Evolutionary conservation across 2,113 vertebrate species (phyloP), one percentile per base, ranked within the genome.

Genomic region (Delphinapterus leucas): DNA sequence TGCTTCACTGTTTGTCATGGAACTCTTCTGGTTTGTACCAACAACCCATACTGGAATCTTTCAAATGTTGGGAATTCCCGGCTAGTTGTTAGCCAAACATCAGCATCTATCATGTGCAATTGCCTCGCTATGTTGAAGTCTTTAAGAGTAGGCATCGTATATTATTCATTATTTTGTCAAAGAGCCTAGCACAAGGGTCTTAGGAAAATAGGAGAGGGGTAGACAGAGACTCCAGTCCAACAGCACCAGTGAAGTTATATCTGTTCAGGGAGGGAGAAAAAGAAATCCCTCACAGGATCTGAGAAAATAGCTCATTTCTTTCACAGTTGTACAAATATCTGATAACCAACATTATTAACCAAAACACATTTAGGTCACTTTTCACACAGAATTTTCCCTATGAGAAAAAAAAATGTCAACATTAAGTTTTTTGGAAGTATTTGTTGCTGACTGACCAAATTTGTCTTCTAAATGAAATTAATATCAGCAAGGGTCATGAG

Each of bases 381-480:
- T 97, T 93, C 65, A 96, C 31, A 90, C 11, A 68, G 36, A 85
- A 81, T 23, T 76, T 95, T 92, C 25, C 23, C 63, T 92, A 9
- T 11, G 47, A 79, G 31, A 6, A 88, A 94, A 79, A 91, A 87
- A 82, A n/a, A 38, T 11, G 44, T 76, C 23, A 79, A 87, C 91
- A 79, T 95, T 87, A 90, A 92, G 47, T 85, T 90, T 93, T 93
- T 47, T 60, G 6, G 68, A 41, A 91, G 11, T 49, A 33, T 94
- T 93, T 95, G 53, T 88, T 83, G 44, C 65, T 96, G 61, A 89
- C 38, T 94, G 61, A 90, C 47, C 20, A 33, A 79, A 91, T 63
- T 36, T 87, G 73, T 67, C 76, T 84, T 96, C 74, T 80, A 96
- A 90, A 84, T 49, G 36, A 95, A 26, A 95, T 86, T 44, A 92